These are phyloP conservation scores for Megalops cyprinoides DNA, from an alignment of 2,797 vertebrate species.

Conservation along the genomic window DNA sequence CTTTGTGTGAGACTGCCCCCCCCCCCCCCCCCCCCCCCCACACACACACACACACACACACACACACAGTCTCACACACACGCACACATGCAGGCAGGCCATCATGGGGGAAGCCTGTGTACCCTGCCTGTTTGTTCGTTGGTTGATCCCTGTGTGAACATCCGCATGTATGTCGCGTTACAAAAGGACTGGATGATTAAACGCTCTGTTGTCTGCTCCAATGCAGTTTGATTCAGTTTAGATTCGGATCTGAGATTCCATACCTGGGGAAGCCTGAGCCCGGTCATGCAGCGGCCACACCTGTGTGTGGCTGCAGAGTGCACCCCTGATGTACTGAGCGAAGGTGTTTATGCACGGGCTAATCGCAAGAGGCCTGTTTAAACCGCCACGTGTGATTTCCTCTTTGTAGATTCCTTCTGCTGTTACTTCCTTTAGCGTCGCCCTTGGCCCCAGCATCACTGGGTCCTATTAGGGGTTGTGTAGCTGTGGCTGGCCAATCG, in stretches of 20 bases:
- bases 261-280: no score
- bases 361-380: not conserved
- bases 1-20: no score
- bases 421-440: no score
- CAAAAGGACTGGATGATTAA: not conserved
- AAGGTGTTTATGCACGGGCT: no score
- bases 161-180: not conserved
- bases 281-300: not conserved
- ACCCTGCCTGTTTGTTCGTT: not conserved
- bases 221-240: no score
- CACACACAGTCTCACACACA: constrained; percentile 1
- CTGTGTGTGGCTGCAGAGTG: not conserved
- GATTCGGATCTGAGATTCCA: not conserved
- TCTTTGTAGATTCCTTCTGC: no score
- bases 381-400: not conserved
- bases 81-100: not conserved
- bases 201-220: not conserved
- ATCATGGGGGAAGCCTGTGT: not conserved
- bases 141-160: not conserved
- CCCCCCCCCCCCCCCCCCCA: not conserved
- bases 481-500: no score
- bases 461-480: no score
- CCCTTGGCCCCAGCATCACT: no score
- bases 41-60: constrained; percentile 26
- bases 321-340: not conserved